Evolutionary conservation across 1,140 invertebrate genomes (phyloP).

Genomic region (Aphidius ervi): DNA sequence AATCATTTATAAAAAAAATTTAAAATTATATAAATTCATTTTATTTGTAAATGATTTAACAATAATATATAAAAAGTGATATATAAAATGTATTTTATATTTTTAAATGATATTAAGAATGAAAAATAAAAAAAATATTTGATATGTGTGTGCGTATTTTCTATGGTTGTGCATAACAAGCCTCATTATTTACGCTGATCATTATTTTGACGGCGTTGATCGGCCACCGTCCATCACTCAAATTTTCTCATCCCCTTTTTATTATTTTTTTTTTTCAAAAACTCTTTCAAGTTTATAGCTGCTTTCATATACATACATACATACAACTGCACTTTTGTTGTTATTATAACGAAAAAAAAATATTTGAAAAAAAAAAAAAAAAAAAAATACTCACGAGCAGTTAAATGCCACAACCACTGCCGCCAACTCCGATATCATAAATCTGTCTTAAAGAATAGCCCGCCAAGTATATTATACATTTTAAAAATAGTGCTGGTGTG

Average conservation of each 20-base stretch:
- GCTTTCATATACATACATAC: neutral
- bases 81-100: too few relatives aligned
- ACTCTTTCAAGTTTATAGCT: slow-evolving; percentile 1
- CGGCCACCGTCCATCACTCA: slow-evolving; percentile 47
- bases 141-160: neutral
- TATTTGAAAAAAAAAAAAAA: too few relatives aligned
- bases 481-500: slow-evolving; percentile 1
- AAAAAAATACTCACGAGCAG: slow-evolving; percentile 17
- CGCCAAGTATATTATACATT: neutral
- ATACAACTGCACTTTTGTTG: too few relatives aligned
- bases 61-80: too few relatives aligned
- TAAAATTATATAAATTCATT: too few relatives aligned
- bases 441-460: slow-evolving; percentile 32
- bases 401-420: slow-evolving; percentile 23
- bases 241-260: slow-evolving; percentile 27
- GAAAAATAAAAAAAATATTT: neutral
- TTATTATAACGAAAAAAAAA: neutral
- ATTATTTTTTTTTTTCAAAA: slow-evolving; percentile 21
- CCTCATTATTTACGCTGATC: slow-evolving; percentile 49
- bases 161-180: slow-evolving; percentile 35
- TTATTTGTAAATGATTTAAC: too few relatives aligned
- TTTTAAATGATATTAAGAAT: too few relatives aligned
- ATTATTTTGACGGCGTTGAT: slow-evolving; percentile 50
- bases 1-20: too few relatives aligned
- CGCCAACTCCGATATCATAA: slow-evolving; percentile 36